A percentile compares a stretch with the other conserved stretches of the same genome.
These are phyloP conservation scores for Radopholus similis DNA, from an alignment of 1,140 invertebrate genomes.

Conservation along the genomic window DNA sequence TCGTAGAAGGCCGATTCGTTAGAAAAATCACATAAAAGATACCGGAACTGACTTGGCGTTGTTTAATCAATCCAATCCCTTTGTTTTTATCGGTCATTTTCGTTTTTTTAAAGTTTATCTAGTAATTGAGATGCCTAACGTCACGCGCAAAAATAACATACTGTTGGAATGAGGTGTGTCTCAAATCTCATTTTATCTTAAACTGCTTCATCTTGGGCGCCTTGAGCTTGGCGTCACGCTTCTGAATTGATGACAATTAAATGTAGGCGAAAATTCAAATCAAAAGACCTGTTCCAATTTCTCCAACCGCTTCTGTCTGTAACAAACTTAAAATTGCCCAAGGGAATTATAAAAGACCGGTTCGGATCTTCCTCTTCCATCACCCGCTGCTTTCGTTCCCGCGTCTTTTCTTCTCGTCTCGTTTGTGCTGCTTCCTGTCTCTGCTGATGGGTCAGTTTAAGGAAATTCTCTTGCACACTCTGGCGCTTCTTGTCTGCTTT, in stretches of 20 bases:
- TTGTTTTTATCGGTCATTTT: no score
- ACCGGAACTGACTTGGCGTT: no score
- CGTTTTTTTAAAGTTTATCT: no score
- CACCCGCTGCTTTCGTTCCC: constrained; percentile 84
- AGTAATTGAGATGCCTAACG: no score
- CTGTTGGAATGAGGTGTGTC: no score
- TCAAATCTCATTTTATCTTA: constrained; percentile 36
- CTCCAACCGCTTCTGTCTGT: constrained; percentile 41
- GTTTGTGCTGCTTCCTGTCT: constrained; percentile 60
- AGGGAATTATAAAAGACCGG: no score
- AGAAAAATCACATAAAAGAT: not conserved
- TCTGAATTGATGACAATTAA: no score
- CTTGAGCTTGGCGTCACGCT: constrained; percentile 40
- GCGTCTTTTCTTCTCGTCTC: constrained; percentile 78
- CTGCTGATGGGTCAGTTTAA: constrained; percentile 86
- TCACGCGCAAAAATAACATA: not conserved
- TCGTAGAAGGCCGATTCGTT: constrained; percentile 11
- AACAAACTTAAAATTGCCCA: no score
- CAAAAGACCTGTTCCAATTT: no score
- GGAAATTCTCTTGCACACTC: constrained; percentile 82
- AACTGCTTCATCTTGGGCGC: constrained; percentile 44
- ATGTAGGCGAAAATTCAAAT: no score
- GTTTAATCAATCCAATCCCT: no score
- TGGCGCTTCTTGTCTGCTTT: constrained; percentile 79
- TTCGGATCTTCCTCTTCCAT: constrained; percentile 71